A percentile compares a stretch with the other conserved stretches of the same genome.
Conservation (phyloP, 1,140 invertebrate genomes). For the Octopus sinensis region DNA sequence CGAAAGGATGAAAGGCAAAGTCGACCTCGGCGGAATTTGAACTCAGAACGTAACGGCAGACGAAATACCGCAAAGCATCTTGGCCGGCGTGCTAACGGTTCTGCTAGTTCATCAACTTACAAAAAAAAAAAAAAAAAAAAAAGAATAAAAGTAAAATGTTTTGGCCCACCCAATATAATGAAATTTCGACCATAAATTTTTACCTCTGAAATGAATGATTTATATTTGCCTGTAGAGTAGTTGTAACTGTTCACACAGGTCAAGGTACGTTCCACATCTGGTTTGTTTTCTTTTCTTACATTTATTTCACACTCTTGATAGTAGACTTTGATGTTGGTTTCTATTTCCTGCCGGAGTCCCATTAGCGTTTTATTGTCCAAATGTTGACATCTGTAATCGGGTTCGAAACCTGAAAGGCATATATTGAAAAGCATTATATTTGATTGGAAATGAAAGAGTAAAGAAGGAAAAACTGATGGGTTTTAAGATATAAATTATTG, state of each 20-base stretch:
- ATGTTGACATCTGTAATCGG: not conserved
- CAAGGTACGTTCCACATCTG: not conserved
- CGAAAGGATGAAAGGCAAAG: no score
- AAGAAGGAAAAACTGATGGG: not conserved
- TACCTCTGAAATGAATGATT: constrained; percentile 20
- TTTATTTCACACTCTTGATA: not conserved
- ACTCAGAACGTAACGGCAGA: no score
- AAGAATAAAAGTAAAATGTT: no score
- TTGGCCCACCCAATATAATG: not conserved
- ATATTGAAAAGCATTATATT: not conserved
- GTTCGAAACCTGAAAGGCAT: not conserved
- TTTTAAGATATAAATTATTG: not conserved
- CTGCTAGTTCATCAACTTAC: no score
- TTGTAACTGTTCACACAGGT: constrained; percentile 11
- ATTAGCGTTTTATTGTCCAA: not conserved
- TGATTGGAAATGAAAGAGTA: not conserved
- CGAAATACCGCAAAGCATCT: no score
- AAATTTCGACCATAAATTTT: not conserved
- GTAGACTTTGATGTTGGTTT: not conserved
- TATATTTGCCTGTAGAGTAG: constrained; percentile 9
- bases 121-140: no score
- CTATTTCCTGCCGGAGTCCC: not conserved
- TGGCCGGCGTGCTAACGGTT: no score
- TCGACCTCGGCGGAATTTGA: no score
- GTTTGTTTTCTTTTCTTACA: not conserved